Percentiles rank a stretch among this genome's conserved stretches.
phyloP scores from a whole-genome alignment of 2,888 invertebrate genomes.

The Phytoseiulus persimilis region DNA sequence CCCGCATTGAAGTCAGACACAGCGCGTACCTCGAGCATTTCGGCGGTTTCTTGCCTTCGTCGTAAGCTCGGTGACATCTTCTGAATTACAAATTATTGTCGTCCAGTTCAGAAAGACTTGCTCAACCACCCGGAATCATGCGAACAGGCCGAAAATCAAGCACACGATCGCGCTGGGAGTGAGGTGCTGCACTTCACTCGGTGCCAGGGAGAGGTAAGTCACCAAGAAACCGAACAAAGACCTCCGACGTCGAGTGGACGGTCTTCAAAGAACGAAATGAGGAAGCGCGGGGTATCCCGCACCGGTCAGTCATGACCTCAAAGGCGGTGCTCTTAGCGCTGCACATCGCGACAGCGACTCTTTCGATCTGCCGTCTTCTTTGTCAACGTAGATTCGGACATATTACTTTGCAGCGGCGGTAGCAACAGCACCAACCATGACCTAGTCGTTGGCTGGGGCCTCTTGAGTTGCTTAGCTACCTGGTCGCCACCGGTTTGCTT shows the following conservation, averaged over 20 bases:
- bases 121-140: slow-evolving; percentile 5
- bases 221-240: neutral
- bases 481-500: neutral
- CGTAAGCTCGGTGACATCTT: neutral
- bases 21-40: neutral
- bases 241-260: neutral
- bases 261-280: no score
- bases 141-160: neutral
- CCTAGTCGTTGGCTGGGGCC: neutral
- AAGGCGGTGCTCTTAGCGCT: neutral
- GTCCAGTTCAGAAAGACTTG: neutral
- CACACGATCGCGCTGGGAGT: neutral
- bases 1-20: neutral
- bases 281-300: no score
- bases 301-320: neutral
- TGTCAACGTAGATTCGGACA: neutral
- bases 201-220: neutral
- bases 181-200: neutral
- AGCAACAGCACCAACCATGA: neutral
- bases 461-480: neutral
- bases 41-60: neutral
- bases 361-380: neutral
- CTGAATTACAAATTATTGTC: neutral
- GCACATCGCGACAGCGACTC: neutral
- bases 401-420: no score